Evolutionary conservation across 2,113 vertebrate species (phyloP), one percentile per base, ranked within the genome.

Genomic region (Ammodytes dubius): DNA sequence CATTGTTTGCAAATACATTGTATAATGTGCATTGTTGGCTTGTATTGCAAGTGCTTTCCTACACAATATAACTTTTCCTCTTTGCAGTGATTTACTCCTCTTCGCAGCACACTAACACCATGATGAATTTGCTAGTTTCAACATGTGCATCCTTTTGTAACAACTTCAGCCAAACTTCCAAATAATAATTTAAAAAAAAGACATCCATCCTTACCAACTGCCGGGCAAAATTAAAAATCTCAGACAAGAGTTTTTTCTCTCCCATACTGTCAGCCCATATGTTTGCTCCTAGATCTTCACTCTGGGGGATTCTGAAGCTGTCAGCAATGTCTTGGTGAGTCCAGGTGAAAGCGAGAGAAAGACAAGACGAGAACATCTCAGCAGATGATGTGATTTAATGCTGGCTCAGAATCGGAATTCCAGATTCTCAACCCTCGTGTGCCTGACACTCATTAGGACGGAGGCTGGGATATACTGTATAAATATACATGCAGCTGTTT

Each of bases 361-460:
- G 91, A 53, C 66, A 76, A 79, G 76, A 84, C 19, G 83, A 91
- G 91, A 91, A 89, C 88, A 82, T 89, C 69, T 78, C 82, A 91
- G 90, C 95, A 97, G 95, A 94, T 96, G 96, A 93, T 90, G 90
- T 78, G 91, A 89, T 92, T 95, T 84, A 94, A 88, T 87, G 89
- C 88, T 93, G 80, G 79, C 93, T 74, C 82, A 73, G 81, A 81
- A 72, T 91, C 88, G 27, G 27, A 93, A 92, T 90, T 94, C 89
- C 82, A 43, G 91, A 71, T 68, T 77, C 71, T 92, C 74, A 92
- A 77, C 72, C 87, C 27, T 27, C 57, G 45, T 66, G 65, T 45
- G 47, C 69, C 74, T n/a, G 59, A 90, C 90, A 64, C 88, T 89
- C 87, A 90, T 88, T 89, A 93, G 77, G 61, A 64, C 69, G 81